Evolutionary conservation across 2,113 vertebrate genomes (phyloP).

Genomic region (Coregonus clupeaformis): DNA sequence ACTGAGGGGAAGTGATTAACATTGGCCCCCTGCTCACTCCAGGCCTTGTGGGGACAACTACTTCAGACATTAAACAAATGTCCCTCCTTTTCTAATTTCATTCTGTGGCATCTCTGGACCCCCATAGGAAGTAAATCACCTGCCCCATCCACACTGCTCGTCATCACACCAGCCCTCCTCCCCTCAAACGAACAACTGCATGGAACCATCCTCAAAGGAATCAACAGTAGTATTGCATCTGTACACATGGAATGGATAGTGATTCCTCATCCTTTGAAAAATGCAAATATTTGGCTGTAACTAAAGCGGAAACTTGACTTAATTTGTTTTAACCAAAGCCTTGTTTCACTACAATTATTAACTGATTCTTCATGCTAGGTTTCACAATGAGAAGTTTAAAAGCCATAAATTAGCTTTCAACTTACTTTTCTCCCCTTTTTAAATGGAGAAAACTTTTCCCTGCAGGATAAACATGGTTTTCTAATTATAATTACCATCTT

Average conservation of each 20-base stretch:
- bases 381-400: not conserved
- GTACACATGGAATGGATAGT: not conserved
- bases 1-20: constrained; percentile 50
- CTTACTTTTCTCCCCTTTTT: constrained; percentile 6
- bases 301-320: too few relatives aligned
- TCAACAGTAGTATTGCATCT: not conserved
- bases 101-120: constrained; percentile 64
- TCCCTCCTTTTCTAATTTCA: constrained; percentile 71
- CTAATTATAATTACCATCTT: constrained; percentile 8
- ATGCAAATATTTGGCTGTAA: too few relatives aligned
- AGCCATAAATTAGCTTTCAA: constrained; percentile 16
- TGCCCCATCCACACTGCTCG: constrained; percentile 25
- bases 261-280: not conserved
- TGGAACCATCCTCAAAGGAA: not conserved
- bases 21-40: constrained; percentile 53
- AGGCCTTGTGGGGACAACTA: constrained; percentile 54
- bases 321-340: not conserved
- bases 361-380: constrained; percentile 4
- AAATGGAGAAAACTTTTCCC: not conserved
- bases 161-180: constrained; percentile 4
- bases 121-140: constrained; percentile 65
- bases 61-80: constrained; percentile 69
- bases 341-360: constrained; percentile 8
- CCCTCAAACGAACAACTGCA: not conserved
- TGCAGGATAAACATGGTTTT: constrained; percentile 20